Conservation (phyloP, 2,113 vertebrate species). For the Petroica traversi region DNA sequence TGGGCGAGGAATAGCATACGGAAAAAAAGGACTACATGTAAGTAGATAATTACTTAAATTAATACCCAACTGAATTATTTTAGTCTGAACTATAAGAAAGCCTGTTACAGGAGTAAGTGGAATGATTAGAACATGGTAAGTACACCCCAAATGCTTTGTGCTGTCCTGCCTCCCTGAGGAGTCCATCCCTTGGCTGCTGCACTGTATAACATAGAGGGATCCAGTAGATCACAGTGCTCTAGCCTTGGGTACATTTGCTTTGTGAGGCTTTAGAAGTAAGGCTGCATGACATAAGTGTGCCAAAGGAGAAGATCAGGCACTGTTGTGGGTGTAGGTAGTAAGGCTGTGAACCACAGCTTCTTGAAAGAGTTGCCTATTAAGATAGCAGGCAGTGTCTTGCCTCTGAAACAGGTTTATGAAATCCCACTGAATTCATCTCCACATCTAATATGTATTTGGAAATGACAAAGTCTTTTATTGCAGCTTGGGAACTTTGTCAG, state of each 20-base stretch:
- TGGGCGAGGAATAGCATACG: slow-evolving; percentile 94
- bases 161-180: background rate
- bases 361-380: background rate
- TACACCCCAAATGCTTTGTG: background rate
- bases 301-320: background rate
- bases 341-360: background rate
- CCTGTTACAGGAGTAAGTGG: background rate
- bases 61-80: background rate
- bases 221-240: background rate
- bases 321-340: background rate
- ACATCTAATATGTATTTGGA: background rate
- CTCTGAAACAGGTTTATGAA: background rate
- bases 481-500: background rate
- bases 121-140: background rate
- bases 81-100: background rate
- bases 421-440: background rate
- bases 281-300: background rate
- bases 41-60: slow-evolving; percentile 56
- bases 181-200: background rate
- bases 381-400: background rate
- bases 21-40: slow-evolving; percentile 95
- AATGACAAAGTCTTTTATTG: background rate
- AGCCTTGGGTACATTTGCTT: fast-evolving
- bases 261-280: background rate
- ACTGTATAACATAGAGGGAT: background rate